phyloP scores from a whole-genome alignment of 2,113 vertebrate species.

The Nibea coibor region DNA sequence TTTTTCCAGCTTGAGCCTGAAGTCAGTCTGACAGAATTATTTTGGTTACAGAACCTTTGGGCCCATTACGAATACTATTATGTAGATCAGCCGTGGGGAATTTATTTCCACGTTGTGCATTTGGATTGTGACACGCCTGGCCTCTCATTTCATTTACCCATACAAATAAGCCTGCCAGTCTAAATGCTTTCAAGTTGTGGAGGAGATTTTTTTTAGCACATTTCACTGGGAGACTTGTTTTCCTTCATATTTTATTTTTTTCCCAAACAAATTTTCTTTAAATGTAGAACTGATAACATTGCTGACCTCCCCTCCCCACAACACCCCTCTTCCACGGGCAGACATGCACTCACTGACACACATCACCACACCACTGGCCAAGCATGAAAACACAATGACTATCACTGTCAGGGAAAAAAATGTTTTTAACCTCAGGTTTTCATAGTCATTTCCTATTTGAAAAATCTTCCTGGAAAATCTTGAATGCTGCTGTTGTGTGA shows the following conservation, averaged over 20 bases:
- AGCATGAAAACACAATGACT: conserved; percentile 32
- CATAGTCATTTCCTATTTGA: conserved; percentile 34
- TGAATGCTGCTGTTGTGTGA: conserved; percentile 6
- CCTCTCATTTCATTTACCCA: conserved; percentile 62
- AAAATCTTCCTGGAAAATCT: conserved; percentile 17
- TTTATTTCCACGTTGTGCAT: conserved; percentile 65
- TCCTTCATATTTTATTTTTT: conserved; percentile 4
- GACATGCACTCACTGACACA: conserved; percentile 9
- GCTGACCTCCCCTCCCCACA: background rate
- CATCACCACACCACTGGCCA: conserved; percentile 12
- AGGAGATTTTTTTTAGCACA: conserved; percentile 37
- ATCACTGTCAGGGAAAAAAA: conserved; percentile 8
- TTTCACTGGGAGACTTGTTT: conserved; percentile 19
- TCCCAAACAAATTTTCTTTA: conserved; percentile 8
- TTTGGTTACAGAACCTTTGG: conserved; percentile 69
- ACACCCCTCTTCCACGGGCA: background rate
- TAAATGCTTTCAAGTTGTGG: conserved; percentile 41
- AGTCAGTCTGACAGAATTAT: conserved; percentile 72
- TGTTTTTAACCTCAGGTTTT: conserved; percentile 26
- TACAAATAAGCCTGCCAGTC: conserved; percentile 59
- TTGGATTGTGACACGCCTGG: conserved; percentile 68
- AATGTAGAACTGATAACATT: conserved; percentile 29
- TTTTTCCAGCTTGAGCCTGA: conserved; percentile 51
- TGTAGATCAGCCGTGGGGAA: conserved; percentile 70
- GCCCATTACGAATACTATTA: conserved; percentile 72